A percentile compares a stretch with the other conserved stretches of the same genome.
Evolutionary conservation across 2,797 vertebrate genomes (phyloP).

Genomic region (Momotus momota): DNA sequence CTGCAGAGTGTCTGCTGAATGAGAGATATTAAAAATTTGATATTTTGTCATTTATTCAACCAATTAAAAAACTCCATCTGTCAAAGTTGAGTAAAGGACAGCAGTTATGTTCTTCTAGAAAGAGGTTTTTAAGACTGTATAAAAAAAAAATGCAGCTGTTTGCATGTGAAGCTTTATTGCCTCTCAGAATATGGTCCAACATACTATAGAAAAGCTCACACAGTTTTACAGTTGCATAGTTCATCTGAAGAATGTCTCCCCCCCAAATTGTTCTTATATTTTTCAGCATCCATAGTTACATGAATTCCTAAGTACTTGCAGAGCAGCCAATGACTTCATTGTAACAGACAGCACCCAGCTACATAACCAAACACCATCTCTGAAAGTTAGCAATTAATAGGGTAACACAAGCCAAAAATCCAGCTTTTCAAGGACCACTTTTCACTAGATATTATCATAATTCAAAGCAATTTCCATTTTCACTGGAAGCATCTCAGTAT

Average conservation of each 20-base stretch:
- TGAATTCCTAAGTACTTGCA: neutral
- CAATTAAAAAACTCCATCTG: neutral
- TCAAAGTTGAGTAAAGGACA: neutral
- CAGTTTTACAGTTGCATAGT: neutral
- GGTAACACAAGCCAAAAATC: neutral
- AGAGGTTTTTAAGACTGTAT: neutral
- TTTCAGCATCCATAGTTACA: neutral
- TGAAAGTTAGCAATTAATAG: neutral
- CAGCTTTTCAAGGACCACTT: neutral
- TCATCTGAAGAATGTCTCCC: neutral
- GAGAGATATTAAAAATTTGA: neutral
- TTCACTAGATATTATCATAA: neutral
- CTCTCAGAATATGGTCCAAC: neutral
- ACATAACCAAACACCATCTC: neutral
- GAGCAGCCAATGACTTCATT: neutral
- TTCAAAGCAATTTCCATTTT: neutral
- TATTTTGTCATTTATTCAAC: neutral
- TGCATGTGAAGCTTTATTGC: neutral
- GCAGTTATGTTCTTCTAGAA: neutral
- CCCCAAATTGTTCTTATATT: neutral
- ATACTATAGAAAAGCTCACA: neutral
- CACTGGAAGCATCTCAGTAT: neutral
- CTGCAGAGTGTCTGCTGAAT: neutral
- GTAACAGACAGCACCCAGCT: neutral
- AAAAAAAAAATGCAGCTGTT: neutral